These are phyloP conservation scores for Rattus rattus DNA, from an alignment of 2,113 vertebrate genomes.

Conservation along the genomic window DNA sequence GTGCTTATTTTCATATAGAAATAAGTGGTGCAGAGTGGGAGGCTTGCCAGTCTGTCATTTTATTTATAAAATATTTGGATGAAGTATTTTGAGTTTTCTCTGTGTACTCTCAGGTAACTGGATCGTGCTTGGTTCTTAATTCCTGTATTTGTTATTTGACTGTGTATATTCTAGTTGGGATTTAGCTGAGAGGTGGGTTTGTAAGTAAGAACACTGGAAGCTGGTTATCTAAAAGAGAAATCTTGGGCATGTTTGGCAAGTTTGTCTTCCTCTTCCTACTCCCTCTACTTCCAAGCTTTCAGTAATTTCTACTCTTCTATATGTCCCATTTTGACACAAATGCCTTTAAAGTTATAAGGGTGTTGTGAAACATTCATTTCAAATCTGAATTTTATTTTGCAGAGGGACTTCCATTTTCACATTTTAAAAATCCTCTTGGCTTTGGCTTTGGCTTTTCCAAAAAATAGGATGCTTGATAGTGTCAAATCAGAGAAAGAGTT, in stretches of 20 bases:
- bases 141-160: not conserved
- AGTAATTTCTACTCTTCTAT: not conserved
- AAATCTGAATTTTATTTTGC: conserved; percentile 62
- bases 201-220: not conserved
- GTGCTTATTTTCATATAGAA: conserved; percentile 24
- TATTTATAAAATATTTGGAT: not conserved
- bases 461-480: not conserved
- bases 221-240: not conserved
- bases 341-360: conserved; percentile 35
- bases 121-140: not conserved
- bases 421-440: not conserved
- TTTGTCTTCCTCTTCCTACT: not conserved
- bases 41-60: conserved; percentile 29
- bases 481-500: conserved; percentile 46
- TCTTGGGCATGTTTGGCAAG: not conserved
- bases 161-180: not conserved
- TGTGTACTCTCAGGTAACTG: conserved; percentile 3
- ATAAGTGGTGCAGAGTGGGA: not conserved
- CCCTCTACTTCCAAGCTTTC: not conserved
- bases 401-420: conserved; percentile 47
- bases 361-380: conserved; percentile 60
- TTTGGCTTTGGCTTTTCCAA: not conserved
- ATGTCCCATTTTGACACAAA: not conserved
- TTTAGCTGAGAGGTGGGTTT: not conserved
- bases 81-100: not conserved